Evolutionary conservation across 1,140 invertebrate genomes (phyloP).

Genomic region (Nephotettix cincticeps): DNA sequence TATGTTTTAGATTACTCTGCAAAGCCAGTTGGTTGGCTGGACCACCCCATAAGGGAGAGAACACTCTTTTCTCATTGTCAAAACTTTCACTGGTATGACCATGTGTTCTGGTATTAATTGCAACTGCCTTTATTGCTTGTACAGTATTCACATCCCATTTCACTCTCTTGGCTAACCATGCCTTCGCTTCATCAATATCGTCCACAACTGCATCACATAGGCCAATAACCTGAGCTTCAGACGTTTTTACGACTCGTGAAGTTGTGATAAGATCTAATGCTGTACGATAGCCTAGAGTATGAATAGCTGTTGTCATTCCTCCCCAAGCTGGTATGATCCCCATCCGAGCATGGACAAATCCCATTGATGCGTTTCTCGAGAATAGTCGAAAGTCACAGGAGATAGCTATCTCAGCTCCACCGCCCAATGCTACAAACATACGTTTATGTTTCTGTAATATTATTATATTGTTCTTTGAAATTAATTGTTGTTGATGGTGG

Average conservation of each 20-base stretch:
- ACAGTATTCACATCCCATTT: slow-evolving; percentile 42
- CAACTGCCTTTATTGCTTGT: slow-evolving; percentile 47
- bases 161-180: slow-evolving; percentile 46
- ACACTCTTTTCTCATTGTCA: slow-evolving; percentile 47
- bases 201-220: slow-evolving; percentile 44
- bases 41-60: slow-evolving; percentile 53
- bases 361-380: slow-evolving; percentile 42
- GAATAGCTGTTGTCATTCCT: slow-evolving; percentile 51
- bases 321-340: slow-evolving; percentile 60
- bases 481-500: too few relatives aligned
- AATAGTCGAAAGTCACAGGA: slow-evolving; percentile 58
- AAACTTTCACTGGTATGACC: too few relatives aligned
- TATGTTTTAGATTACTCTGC: slow-evolving; percentile 44
- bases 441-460: too few relatives aligned
- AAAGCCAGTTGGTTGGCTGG: slow-evolving; percentile 48
- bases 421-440: slow-evolving; percentile 52
- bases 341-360: slow-evolving; percentile 58
- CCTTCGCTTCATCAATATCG: slow-evolving; percentile 38
- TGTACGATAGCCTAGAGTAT: slow-evolving; percentile 49
- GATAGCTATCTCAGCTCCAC: slow-evolving; percentile 59
- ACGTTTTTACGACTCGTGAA: slow-evolving; percentile 44
- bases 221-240: slow-evolving; percentile 48
- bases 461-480: too few relatives aligned
- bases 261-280: slow-evolving; percentile 53
- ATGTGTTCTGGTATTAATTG: not conserved